Conservation (phyloP, 2,888 invertebrate species). For the Axea sp. region DNA sequence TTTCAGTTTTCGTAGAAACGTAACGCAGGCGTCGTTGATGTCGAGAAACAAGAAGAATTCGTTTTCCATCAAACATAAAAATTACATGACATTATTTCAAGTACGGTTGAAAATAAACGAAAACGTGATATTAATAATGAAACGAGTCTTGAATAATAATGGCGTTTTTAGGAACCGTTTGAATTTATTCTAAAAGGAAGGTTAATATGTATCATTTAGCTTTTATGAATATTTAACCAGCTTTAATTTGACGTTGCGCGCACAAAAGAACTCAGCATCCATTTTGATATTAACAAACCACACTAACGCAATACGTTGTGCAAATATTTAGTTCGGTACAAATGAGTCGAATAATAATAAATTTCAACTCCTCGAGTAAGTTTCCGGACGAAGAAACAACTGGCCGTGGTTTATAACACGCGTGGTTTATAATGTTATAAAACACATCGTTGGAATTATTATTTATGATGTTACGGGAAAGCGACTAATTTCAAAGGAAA, state of each 20-base stretch:
- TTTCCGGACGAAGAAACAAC: too few species aligned
- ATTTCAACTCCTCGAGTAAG: too few species aligned
- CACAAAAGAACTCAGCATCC: conserved; percentile 22
- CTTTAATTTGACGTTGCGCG: conserved; percentile 20
- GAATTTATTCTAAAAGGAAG: conserved; percentile 25
- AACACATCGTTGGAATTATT: too few species aligned
- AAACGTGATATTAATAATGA: conserved; percentile 42
- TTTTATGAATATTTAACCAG: conserved; percentile 40
- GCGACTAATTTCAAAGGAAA: too few species aligned
- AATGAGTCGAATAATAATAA: too few species aligned
- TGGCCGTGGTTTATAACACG: too few species aligned
- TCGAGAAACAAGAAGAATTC: conserved; percentile 22
- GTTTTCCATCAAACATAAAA: conserved; percentile 23
- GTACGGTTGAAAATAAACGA: conserved; percentile 13
- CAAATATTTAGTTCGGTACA: conserved; percentile 13
- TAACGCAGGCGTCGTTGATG: conserved; percentile 1
- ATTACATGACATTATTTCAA: conserved; percentile 47
- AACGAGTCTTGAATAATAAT: conserved; percentile 21
- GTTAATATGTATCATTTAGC: conserved; percentile 35
- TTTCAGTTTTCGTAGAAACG: conserved; percentile 25
- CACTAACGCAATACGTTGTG: neutral
- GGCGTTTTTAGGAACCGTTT: conserved; percentile 35
- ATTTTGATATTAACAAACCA: neutral
- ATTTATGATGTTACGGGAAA: too few species aligned
- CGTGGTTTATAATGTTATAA: too few species aligned